Conservation (phyloP, 1,140 invertebrate species). For the Monochamus saltuarius region DNA sequence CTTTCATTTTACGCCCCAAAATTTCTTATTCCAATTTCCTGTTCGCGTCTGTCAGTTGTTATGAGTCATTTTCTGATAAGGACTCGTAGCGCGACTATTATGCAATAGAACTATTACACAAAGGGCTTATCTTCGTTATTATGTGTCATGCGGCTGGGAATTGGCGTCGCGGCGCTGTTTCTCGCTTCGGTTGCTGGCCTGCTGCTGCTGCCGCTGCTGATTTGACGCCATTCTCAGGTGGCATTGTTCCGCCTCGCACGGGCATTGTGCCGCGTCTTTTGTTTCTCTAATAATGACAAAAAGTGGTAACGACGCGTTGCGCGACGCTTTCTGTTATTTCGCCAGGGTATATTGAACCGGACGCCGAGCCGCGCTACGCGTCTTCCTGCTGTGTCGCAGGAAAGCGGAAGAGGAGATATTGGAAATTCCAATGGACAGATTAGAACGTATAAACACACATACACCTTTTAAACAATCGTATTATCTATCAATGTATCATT, state of each 20-base stretch:
- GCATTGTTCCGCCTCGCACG: slow-evolving; percentile 34
- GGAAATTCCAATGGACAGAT: too few species aligned
- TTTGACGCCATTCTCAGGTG: slow-evolving; percentile 40
- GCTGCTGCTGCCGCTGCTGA: slow-evolving; percentile 18
- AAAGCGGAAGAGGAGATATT: too few species aligned
- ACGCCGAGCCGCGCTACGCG: slow-evolving; percentile 1
- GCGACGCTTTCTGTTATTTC: slow-evolving; percentile 5
- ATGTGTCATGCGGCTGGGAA: slow-evolving; percentile 52
- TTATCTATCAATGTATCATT: too few species aligned
- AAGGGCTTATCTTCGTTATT: slow-evolving; percentile 50
- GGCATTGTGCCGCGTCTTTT: slow-evolving; percentile 17
- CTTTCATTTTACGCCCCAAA: slow-evolving; percentile 58
- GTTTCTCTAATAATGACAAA: slow-evolving; percentile 20
- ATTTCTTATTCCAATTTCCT: slow-evolving; percentile 59
- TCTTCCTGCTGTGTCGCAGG: too few species aligned
- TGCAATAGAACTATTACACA: slow-evolving; percentile 54
- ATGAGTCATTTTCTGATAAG: slow-evolving; percentile 58
- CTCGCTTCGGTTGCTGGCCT: slow-evolving; percentile 42
- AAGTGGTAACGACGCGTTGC: slow-evolving; percentile 15
- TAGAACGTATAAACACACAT: too few species aligned
- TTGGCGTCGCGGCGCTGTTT: slow-evolving; percentile 46
- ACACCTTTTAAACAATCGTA: too few species aligned
- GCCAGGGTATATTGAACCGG: slow-evolving; percentile 20
- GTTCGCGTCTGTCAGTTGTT: slow-evolving; percentile 57
- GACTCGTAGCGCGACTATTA: slow-evolving; percentile 49